Base-by-base conservation (phyloP, 2,797 vertebrate genomes). In the Cynodonichthys magdalenae region DNA sequence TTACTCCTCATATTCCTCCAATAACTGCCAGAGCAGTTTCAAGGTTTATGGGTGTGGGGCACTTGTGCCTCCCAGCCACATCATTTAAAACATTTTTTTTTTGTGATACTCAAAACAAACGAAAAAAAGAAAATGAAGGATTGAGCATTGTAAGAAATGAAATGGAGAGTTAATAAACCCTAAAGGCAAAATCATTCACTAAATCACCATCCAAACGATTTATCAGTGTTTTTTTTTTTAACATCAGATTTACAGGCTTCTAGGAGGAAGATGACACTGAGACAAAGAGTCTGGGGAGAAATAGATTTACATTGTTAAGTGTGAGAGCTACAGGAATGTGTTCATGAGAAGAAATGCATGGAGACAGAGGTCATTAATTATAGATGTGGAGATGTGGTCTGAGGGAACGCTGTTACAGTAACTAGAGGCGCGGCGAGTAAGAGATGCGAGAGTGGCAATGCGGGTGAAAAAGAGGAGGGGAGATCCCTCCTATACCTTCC, bases 361-460 rank as follows among this genome's bases (percentile, higher is more conserved):
- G 80, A 85, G 88, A 87, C 87, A 89, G 82, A 72, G 63, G 84
- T 90, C 85, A 91, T 93, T 91, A 92, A 93, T 92, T 92, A 92
- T 92, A 87, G 85, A 93, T 92, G 88, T 87, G 71, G 71, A 83
- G 80, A 83, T 87, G 82, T 84, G 87, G 85, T 88, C 74, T 75
- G 68, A 85, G 82, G 83, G 73, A 91, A 87, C 55, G 80, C 77
- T 82, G 89, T 87, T 90, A 84, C 85, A 87, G 89, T 92, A 90
- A 91, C 90, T 82, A 72, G 85, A 81, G 87, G 84, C 77, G 76
- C 63, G 19, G 75, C 63, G 65, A 84, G 83, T 59, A 73, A 71
- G 73, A 74, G 69, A 75, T 57, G 68, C 47, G 59, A 68, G 66
- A 55, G 63, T 28, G 66, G 57, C 46, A 53, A 66, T 42, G 81